These are phyloP conservation scores for Regulus satrapa DNA, from an alignment of 2,113 vertebrate genomes.

Conservation along the genomic window DNA sequence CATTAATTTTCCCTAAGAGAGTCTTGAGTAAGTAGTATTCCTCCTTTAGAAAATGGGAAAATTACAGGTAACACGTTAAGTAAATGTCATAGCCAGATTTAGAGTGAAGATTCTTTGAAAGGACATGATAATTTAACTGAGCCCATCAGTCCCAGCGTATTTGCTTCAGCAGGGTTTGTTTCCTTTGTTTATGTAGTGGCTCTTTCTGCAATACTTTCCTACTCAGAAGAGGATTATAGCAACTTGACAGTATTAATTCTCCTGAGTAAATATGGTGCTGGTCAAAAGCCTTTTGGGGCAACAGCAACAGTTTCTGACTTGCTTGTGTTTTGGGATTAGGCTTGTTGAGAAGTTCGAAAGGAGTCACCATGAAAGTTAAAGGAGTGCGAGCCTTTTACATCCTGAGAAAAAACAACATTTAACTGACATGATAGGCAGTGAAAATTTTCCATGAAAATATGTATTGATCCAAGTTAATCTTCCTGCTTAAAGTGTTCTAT, in stretches of 20 bases:
- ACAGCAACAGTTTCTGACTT: not conserved
- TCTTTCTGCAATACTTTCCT: not conserved
- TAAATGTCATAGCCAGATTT: slow-evolving; percentile 51
- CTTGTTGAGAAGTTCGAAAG: not conserved
- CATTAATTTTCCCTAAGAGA: slow-evolving; percentile 27
- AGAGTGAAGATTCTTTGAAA: not conserved
- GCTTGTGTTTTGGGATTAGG: not conserved
- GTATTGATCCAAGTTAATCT: not conserved
- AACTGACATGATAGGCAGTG: not conserved
- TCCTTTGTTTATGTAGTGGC: not conserved
- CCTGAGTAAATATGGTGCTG: not conserved
- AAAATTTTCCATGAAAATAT: not conserved
- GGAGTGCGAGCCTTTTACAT: not conserved
- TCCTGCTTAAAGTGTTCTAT: not conserved
- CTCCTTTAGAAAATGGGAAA: not conserved
- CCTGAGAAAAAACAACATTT: not conserved
- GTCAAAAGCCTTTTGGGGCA: not conserved
- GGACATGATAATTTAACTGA: not conserved
- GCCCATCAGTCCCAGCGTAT: not conserved
- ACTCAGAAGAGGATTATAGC: not conserved
- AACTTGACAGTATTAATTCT: not conserved
- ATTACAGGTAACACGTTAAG: not conserved
- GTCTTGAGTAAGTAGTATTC: not conserved
- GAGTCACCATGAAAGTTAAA: not conserved
- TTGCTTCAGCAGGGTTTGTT: not conserved